Evolutionary conservation across 2,113 vertebrate species (phyloP).

Genomic region (Chroicocephalus ridibundus): DNA sequence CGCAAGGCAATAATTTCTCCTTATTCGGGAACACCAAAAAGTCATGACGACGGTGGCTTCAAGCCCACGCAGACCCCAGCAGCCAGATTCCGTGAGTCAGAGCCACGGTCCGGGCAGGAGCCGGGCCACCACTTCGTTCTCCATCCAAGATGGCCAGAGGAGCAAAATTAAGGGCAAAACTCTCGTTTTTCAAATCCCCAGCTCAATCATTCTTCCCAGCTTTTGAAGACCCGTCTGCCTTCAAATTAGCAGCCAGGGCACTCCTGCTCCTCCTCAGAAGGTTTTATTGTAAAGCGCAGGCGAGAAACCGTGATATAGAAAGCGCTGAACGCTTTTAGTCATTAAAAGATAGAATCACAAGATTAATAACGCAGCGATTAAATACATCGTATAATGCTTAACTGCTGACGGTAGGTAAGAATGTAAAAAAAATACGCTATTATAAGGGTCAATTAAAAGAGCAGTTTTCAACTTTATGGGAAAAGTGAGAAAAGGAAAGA

Average conservation of each 20-base stretch:
- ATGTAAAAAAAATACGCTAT: neutral
- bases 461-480: neutral
- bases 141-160: neutral
- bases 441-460: neutral
- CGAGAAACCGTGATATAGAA: fast-evolving
- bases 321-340: neutral
- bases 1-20: neutral
- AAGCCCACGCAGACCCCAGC: neutral
- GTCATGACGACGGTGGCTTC: neutral
- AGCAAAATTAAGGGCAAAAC: neutral
- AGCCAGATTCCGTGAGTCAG: neutral
- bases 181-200: neutral
- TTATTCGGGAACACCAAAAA: neutral
- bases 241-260: neutral
- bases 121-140: neutral
- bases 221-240: neutral
- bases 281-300: neutral
- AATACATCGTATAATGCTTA: neutral
- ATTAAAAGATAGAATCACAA: neutral
- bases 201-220: neutral
- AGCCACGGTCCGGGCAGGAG: neutral
- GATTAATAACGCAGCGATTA: neutral
- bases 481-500: neutral
- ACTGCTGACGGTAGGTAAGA: neutral
- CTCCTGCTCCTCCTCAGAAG: neutral